These are phyloP conservation scores for Cepaea nemoralis DNA, from an alignment of 1,140 invertebrate species.

Conservation along the genomic window DNA sequence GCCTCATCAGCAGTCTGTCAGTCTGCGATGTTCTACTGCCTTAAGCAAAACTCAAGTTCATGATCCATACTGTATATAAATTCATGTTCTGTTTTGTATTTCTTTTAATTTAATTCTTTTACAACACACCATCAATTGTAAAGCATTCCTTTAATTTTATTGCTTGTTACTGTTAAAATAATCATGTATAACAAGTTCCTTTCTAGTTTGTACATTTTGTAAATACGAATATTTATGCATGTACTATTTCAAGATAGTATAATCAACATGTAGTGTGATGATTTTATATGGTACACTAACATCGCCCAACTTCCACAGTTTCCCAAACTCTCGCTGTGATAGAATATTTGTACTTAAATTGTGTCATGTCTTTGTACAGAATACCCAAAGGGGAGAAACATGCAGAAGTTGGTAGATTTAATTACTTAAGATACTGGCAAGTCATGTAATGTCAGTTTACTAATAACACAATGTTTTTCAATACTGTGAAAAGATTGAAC, in stretches of 20 bases:
- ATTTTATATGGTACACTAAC: not conserved
- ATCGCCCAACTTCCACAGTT: not conserved
- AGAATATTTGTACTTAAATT: not conserved
- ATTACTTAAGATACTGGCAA: not conserved
- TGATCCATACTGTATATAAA: not conserved
- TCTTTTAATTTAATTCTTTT: not conserved
- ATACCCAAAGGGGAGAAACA: not conserved
- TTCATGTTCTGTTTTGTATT: not conserved
- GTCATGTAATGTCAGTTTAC: not conserved
- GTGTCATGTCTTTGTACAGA: not conserved
- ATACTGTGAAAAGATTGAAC: not conserved
- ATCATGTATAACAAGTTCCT: slow-evolving; percentile 5
- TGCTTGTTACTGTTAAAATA: not conserved
- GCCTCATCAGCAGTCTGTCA: not conserved
- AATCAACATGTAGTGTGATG: not conserved
- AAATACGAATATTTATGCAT: not conserved
- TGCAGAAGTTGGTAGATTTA: not conserved
- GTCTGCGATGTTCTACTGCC: not conserved
- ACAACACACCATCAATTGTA: not conserved
- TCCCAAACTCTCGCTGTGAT: not conserved
- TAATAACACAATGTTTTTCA: not conserved
- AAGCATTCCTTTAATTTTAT: slow-evolving; percentile 27
- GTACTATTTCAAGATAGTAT: not conserved
- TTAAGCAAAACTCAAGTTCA: not conserved
- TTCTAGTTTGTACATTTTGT: slow-evolving; percentile 24